These are phyloP conservation scores for Ferdinandea cuprea DNA, from an alignment of 2,888 invertebrate genomes.

Conservation along the genomic window DNA sequence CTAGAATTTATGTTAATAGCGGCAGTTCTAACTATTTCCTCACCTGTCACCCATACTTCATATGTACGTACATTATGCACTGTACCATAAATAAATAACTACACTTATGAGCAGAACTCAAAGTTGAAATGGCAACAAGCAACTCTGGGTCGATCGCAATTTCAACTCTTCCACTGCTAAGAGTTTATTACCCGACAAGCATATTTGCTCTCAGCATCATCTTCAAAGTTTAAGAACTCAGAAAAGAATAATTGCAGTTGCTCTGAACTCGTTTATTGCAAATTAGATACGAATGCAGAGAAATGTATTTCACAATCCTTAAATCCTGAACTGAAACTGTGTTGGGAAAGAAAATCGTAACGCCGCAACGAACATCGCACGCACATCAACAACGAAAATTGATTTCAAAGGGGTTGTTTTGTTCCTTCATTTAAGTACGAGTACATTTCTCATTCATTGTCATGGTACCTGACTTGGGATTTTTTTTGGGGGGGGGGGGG, in stretches of 20 bases:
- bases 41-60: no score
- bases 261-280: constrained; percentile 19
- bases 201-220: background rate
- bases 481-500: no score
- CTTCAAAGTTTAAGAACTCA: constrained; percentile 6
- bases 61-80: background rate
- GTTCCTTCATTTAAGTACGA: background rate
- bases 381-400: constrained; percentile 15
- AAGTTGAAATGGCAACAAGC: background rate
- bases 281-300: constrained; percentile 14
- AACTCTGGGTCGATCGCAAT: background rate
- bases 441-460: constrained; percentile 4
- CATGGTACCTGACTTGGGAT: constrained; percentile 6
- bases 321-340: background rate
- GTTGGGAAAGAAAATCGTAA: background rate
- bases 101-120: background rate
- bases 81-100: background rate
- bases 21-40: no score
- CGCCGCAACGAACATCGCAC: background rate
- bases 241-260: constrained; percentile 30
- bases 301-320: constrained; percentile 7
- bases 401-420: constrained; percentile 18
- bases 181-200: constrained; percentile 8
- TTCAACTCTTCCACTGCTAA: background rate
- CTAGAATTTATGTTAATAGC: no score